Conservation (phyloP, 2,797 vertebrate genomes). For the Parotocinclus haroldoi region DNA sequence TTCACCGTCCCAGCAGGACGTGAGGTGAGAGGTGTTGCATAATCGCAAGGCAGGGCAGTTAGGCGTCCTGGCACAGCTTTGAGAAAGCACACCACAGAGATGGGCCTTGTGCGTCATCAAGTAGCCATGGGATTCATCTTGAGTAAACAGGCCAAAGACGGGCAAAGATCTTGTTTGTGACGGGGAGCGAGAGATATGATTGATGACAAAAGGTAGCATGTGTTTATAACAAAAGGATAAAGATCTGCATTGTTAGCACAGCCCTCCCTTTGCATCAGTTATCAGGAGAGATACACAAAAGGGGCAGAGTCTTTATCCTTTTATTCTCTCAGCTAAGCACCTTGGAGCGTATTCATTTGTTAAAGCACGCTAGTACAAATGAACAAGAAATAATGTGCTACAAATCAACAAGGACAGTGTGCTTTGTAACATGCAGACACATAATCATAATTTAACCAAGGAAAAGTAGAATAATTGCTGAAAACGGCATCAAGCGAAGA, state of each 20-base stretch:
- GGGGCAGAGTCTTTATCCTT: not conserved
- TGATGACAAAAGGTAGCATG: conserved; percentile 26
- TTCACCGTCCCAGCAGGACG: conserved; percentile 30
- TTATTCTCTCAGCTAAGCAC: conserved; percentile 9
- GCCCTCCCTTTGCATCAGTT: conserved; percentile 14
- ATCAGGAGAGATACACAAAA: conserved; percentile 12
- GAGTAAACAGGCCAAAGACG: conserved; percentile 32
- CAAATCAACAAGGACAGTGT: not conserved
- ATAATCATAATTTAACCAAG: not conserved
- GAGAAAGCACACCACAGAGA: conserved; percentile 18
- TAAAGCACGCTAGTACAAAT: conserved; percentile 5
- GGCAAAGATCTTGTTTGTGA: conserved; percentile 41
- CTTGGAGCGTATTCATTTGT: not conserved
- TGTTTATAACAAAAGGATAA: conserved; percentile 35
- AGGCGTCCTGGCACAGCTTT: conserved; percentile 16
- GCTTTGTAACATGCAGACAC: not conserved
- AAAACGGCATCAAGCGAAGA: too few relatives aligned
- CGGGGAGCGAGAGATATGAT: conserved; percentile 23
- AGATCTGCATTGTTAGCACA: conserved; percentile 22
- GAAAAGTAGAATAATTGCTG: too few relatives aligned
- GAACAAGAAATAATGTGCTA: not conserved
- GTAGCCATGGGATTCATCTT: conserved; percentile 36
- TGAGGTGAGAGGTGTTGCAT: conserved; percentile 41
- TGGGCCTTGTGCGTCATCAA: conserved; percentile 30
- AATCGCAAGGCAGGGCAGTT: conserved; percentile 41